Evolutionary conservation across 2,888 invertebrate species (phyloP).

Genomic region (Eustalomyia histrio): DNA sequence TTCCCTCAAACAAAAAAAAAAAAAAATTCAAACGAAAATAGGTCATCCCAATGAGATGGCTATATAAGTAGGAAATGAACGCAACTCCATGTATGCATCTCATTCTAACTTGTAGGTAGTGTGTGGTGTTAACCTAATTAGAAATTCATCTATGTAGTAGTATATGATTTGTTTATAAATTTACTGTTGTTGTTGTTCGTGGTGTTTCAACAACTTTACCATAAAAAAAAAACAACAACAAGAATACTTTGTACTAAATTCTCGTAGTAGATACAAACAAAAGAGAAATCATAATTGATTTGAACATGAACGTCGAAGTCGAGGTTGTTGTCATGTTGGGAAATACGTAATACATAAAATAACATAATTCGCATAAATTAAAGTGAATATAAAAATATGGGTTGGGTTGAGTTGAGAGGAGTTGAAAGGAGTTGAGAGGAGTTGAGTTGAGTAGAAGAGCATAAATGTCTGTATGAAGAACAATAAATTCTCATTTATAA

Average conservation of each 20-base stretch:
- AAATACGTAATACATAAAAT: neutral
- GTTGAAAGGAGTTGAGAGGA: too few species aligned
- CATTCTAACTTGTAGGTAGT: conserved; percentile 44
- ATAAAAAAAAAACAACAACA: conserved; percentile 19
- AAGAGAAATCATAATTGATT: conserved; percentile 25
- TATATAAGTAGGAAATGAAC: conserved; percentile 7
- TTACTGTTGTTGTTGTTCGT: conserved; percentile 8
- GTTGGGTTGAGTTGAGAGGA: conserved; percentile 35
- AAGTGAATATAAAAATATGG: conserved; percentile 1
- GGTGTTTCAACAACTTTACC: conserved; percentile 13
- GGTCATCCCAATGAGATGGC: conserved; percentile 54
- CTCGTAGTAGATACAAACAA: conserved; percentile 5
- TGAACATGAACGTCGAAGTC: neutral
- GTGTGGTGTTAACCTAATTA: conserved; percentile 51
- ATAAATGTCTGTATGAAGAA: neutral
- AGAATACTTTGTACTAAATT: neutral
- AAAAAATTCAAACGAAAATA: conserved; percentile 23
- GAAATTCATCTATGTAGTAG: conserved; percentile 11
- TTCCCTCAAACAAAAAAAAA: neutral
- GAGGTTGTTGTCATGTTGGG: neutral
- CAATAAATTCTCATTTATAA: neutral
- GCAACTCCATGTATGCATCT: conserved; percentile 31
- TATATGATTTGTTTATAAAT: conserved; percentile 53
- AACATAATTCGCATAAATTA: neutral
- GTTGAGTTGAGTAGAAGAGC: conserved; percentile 39